Conservation (phyloP, 2,797 vertebrate species). For the Gouania willdenowi region DNA sequence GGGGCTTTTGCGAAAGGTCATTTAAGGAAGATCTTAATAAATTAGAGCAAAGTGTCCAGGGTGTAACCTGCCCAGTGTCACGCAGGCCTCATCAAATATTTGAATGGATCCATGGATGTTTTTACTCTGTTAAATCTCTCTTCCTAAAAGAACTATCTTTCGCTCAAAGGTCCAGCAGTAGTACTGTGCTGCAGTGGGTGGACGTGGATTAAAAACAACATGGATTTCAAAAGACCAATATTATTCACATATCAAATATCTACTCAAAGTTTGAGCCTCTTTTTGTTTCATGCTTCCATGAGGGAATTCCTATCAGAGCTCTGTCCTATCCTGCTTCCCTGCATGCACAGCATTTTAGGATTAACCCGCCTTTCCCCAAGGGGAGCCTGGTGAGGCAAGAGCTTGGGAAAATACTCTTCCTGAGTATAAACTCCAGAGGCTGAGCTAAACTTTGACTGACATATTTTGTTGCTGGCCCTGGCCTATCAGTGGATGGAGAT, state of each 20-base stretch:
- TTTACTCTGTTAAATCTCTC: no score
- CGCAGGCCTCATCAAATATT: no score
- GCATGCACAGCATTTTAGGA: conserved; percentile 66
- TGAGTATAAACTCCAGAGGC: conserved; percentile 67
- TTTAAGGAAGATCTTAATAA: no score
- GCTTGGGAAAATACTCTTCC: conserved; percentile 82
- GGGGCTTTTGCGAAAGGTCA: no score
- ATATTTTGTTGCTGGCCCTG: conserved; percentile 36
- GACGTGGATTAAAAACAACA: conserved; percentile 43
- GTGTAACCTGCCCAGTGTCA: no score
- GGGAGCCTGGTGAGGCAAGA: conserved; percentile 65
- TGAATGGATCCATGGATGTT: no score
- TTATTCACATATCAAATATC: conserved; percentile 55
- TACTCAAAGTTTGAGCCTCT: conserved; percentile 44
- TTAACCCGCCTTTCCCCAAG: conserved; percentile 57
- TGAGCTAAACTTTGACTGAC: conserved; percentile 31
- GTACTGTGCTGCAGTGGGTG: conserved; percentile 13
- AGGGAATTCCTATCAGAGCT: conserved; percentile 65
- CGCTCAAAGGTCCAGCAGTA: conserved; percentile 7
- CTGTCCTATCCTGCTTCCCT: conserved; percentile 43
- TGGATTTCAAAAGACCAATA: conserved; percentile 37
- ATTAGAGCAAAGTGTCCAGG: no score
- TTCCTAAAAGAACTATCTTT: no score
- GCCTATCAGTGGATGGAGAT: conserved; percentile 22
- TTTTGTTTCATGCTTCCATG: conserved; percentile 42